These are phyloP conservation scores for Dasyornis broadbenti DNA, from an alignment of 2,113 vertebrate species.

Conservation along the genomic window DNA sequence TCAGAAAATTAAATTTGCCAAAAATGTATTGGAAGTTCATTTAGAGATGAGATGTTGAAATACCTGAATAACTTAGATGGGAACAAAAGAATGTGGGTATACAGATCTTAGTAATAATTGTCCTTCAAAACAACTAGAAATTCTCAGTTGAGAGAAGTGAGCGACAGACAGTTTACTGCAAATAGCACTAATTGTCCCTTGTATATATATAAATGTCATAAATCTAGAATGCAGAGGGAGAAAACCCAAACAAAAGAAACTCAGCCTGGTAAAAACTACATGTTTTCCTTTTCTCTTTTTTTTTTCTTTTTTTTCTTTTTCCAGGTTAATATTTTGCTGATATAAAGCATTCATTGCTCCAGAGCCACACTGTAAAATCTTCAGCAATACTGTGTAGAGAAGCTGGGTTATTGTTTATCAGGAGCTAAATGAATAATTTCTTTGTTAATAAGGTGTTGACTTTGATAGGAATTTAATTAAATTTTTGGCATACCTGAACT, in stretches of 20 bases:
- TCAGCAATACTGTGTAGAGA: not conserved
- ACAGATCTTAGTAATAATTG: not conserved
- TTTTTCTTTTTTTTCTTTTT: too few species aligned
- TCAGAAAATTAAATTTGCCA: conserved; percentile 18
- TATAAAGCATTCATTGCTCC: not conserved
- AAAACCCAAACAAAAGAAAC: fast-evolving
- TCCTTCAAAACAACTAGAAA: not conserved
- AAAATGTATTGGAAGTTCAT: not conserved
- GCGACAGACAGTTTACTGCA: not conserved
- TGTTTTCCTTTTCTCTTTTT: not conserved
- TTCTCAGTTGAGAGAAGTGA: not conserved
- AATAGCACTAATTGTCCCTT: not conserved
- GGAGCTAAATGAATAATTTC: not conserved
- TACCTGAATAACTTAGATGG: not conserved
- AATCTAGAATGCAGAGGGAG: not conserved
- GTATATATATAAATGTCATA: not conserved
- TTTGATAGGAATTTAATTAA: not conserved
- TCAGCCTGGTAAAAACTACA: not conserved
- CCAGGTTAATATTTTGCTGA: not conserved
- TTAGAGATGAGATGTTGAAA: not conserved
- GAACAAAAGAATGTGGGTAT: not conserved
- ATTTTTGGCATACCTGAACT: not conserved
- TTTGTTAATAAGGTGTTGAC: not conserved
- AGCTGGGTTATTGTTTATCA: not conserved
- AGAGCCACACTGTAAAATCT: not conserved